Evolutionary conservation across 2,113 vertebrate genomes (phyloP).

Genomic region (Cheilinus undulatus): DNA sequence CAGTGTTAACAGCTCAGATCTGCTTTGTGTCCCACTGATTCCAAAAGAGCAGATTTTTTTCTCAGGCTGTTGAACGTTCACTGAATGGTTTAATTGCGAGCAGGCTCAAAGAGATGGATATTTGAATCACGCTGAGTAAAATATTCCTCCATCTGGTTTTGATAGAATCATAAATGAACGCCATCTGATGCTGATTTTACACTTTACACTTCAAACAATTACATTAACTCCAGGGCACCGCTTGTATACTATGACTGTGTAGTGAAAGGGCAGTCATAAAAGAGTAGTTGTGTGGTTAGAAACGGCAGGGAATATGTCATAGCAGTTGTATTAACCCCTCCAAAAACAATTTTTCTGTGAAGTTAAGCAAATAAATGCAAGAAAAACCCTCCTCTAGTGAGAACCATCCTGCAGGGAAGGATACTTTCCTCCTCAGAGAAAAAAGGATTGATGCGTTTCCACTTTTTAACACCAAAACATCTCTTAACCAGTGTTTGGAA

Average conservation of each 20-base stretch:
- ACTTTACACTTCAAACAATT: constrained; percentile 77
- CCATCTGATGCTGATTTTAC: constrained; percentile 74
- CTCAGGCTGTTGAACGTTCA: constrained; percentile 72
- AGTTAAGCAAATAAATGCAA: constrained; percentile 35
- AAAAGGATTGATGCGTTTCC: constrained; percentile 22
- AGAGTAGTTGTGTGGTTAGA: constrained; percentile 39
- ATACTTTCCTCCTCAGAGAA: constrained; percentile 20
- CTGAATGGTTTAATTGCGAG: constrained; percentile 74
- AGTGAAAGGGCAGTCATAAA: constrained; percentile 44
- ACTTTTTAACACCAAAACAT: constrained; percentile 58
- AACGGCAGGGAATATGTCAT: constrained; percentile 28
- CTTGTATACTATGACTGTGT: constrained; percentile 43
- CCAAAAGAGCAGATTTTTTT: constrained; percentile 57
- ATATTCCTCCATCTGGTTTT: constrained; percentile 78
- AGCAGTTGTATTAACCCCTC: not conserved
- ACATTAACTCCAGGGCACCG: constrained; percentile 65
- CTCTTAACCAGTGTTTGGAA: constrained; percentile 59
- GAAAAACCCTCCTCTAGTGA: constrained; percentile 13
- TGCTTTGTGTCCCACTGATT: constrained; percentile 66
- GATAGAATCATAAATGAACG: constrained; percentile 70
- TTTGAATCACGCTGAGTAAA: constrained; percentile 75
- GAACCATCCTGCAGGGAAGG: constrained; percentile 9
- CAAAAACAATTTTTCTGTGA: not conserved
- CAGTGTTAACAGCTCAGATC: constrained; percentile 70
- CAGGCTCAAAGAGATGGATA: constrained; percentile 75